Base-by-base conservation (phyloP, 2,113 vertebrate genomes). In the Azemiops feae region DNA sequence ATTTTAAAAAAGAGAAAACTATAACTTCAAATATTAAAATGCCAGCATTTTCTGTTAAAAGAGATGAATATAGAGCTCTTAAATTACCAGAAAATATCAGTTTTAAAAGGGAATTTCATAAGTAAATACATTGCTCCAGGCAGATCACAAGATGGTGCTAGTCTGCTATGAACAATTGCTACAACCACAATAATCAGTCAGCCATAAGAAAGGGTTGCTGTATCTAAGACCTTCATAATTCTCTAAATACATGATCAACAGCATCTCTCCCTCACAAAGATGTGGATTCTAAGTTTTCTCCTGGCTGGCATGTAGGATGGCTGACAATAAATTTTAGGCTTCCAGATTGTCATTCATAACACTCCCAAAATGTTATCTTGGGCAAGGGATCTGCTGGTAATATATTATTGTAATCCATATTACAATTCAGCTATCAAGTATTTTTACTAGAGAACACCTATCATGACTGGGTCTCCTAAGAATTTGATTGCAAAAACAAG, bases 401-500 rank as follows among this genome's bases (percentile, higher is more conserved):
- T 22, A 43, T n/a, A 60, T 53, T 58, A 25, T 23, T 60, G 47
- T 43, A 81, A 86, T 27, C 30, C 6, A 94, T 88, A 9, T 0
- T 93, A 93, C 92, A 95, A 95, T 94, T 95, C 94, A 93, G 89
- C 57, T 58, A 0, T 34, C 95, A 95, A 95, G 93, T 96, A 94
- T 93, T 89, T 87, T 14, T 54, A 23, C 88, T 39, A 55, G 91
- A 88, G 34, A 92, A 69, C 27, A 30, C 89, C 8, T 90, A 58
- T 95, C 89, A 20, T 4, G 0, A 91, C 57, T 14, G 85, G 95
- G 92, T 91, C 96, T 94, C 88, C 86, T 85, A 92, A 94, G 93
- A 95, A 96, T 96, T 93, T 96, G 96, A 95, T 95, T 93, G 92
- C 30, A 90, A 95, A 96, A 96, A 94, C 96, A 95, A 95, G 91